Evolutionary conservation across 2,888 invertebrate species (phyloP).

Genomic region (Heliconius aoede): DNA sequence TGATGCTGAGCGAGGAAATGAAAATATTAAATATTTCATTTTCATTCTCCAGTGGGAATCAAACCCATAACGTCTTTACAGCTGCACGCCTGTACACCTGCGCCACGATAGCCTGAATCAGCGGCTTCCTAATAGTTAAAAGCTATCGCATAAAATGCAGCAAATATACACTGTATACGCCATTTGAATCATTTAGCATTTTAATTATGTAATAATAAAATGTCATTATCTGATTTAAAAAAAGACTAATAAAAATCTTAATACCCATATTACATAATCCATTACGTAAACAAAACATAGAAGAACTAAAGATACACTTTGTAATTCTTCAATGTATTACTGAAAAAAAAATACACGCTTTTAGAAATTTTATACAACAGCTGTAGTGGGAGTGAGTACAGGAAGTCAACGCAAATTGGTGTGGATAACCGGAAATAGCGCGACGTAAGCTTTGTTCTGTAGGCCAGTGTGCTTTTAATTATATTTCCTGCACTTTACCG

Average conservation of each 20-base stretch:
- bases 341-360: not conserved
- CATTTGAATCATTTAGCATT: too few relatives aligned
- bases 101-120: too few relatives aligned
- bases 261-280: not conserved
- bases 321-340: conserved; percentile 30
- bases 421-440: conserved; percentile 52
- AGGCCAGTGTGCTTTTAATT: conserved; percentile 42
- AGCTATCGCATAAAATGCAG: too few relatives aligned
- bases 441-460: conserved; percentile 50
- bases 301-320: not conserved
- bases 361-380: conserved; percentile 6
- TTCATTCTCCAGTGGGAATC: not conserved
- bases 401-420: conserved; percentile 55
- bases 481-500: conserved; percentile 39
- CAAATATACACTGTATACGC: too few relatives aligned
- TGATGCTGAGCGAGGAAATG: not conserved
- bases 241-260: not conserved
- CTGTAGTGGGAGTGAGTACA: conserved; percentile 41
- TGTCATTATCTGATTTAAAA: not conserved
- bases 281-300: not conserved
- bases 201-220: not conserved
- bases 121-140: too few relatives aligned
- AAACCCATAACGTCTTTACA: not conserved
- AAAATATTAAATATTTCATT: not conserved
- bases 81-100: not conserved